Evolutionary conservation across 1,140 invertebrate genomes (phyloP).

Genomic region (Batillaria attramentaria): DNA sequence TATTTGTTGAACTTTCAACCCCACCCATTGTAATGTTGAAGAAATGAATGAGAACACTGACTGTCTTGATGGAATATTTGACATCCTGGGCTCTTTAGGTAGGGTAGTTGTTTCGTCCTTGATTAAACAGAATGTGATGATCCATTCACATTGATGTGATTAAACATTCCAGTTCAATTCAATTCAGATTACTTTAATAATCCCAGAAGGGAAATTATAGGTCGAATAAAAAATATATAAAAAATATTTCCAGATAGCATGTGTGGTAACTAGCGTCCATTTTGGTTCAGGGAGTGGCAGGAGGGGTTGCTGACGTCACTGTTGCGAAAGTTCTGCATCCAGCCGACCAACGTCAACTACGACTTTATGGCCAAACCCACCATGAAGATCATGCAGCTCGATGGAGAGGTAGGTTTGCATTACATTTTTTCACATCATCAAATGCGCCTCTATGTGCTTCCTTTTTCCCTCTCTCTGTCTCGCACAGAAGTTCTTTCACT

Average conservation of each 20-base stretch:
- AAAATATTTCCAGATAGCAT: not conserved
- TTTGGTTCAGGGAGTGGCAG: constrained; percentile 65
- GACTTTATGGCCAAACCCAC: constrained; percentile 48
- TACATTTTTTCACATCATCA: not conserved
- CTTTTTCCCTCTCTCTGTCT: constrained; percentile 54
- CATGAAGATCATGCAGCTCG: constrained; percentile 68
- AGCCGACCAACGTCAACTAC: constrained; percentile 48
- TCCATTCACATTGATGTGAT: not conserved
- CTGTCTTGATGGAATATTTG: too few relatives aligned
- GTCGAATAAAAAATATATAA: not conserved
- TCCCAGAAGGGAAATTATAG: too few relatives aligned
- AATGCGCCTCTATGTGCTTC: constrained; percentile 1
- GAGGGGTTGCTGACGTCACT: constrained; percentile 66
- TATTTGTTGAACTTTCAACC: too few relatives aligned
- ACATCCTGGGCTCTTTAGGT: too few relatives aligned
- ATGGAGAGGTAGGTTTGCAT: constrained; percentile 61
- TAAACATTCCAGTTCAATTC: not conserved
- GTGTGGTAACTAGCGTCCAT: not conserved
- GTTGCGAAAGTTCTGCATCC: constrained; percentile 66
- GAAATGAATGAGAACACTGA: too few relatives aligned
- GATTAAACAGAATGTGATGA: too few relatives aligned
- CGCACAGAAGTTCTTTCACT: too few relatives aligned
- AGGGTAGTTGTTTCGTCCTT: too few relatives aligned
- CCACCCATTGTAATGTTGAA: too few relatives aligned
- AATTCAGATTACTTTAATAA: too few relatives aligned